Conservation (phyloP, 1,140 invertebrate genomes). For the Artemia franciscana region DNA sequence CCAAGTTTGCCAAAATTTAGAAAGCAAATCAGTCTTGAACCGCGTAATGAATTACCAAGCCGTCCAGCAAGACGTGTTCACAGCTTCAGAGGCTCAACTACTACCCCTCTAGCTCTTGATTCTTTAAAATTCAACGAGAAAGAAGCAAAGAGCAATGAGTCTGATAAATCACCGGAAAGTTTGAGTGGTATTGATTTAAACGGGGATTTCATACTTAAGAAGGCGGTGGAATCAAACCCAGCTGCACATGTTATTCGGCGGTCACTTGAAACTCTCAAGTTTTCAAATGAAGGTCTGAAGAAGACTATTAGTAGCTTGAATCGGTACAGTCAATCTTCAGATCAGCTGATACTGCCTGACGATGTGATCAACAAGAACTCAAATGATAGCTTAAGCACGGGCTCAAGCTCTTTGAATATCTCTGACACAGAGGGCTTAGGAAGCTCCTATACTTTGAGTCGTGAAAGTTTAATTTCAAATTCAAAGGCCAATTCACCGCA, state of each 20-base stretch:
- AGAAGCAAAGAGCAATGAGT: neutral
- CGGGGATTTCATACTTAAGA: constrained; percentile 9
- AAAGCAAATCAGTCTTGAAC: neutral
- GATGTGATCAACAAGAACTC: constrained; percentile 5
- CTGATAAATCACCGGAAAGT: constrained; percentile 4
- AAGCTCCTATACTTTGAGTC: neutral
- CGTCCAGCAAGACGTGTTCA: neutral
- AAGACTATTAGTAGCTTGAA: constrained; percentile 9
- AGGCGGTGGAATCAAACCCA: neutral
- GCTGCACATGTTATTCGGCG: constrained; percentile 2
- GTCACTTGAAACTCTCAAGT: constrained; percentile 8
- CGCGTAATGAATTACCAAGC: neutral
- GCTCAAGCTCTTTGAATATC: constrained; percentile 9
- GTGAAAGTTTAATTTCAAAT: constrained; percentile 1
- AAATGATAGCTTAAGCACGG: constrained; percentile 7
- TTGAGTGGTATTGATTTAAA: constrained; percentile 5
- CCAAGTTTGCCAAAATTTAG: neutral
- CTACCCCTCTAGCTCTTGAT: neutral
- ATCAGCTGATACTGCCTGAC: constrained; percentile 8
- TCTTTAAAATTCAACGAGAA: constrained; percentile 1
- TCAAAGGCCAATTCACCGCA: neutral
- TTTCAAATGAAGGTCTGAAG: constrained; percentile 10
- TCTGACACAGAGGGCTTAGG: constrained; percentile 5
- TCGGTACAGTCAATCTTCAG: constrained; percentile 5
- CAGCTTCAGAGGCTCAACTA: neutral